Evolutionary conservation across 2,797 vertebrate species (phyloP).

Genomic region (Eospalax fontanierii): DNA sequence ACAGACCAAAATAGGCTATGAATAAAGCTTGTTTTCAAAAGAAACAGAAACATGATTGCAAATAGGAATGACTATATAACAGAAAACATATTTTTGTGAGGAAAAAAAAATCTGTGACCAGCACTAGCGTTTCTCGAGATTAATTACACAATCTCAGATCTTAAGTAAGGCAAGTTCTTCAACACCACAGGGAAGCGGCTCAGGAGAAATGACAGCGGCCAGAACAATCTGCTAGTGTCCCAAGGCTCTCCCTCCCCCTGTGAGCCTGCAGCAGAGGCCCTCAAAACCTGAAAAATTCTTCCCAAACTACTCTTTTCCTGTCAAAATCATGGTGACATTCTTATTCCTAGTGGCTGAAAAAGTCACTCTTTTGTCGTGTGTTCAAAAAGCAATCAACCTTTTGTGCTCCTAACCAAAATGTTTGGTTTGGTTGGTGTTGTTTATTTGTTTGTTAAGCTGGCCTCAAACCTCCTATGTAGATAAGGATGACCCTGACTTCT

Average conservation of each 20-base stretch:
- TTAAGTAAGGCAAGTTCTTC: constrained; percentile 48
- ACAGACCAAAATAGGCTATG: too few species aligned
- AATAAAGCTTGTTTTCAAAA: constrained; percentile 68
- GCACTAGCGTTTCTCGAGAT: neutral
- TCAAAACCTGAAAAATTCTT: neutral
- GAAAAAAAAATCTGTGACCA: neutral
- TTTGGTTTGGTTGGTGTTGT: neutral
- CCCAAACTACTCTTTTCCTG: constrained; percentile 1
- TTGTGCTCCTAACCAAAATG: neutral
- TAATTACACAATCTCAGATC: neutral
- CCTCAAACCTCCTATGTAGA: neutral
- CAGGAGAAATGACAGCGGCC: constrained; percentile 1
- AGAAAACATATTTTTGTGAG: neutral
- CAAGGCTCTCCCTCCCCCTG: neutral
- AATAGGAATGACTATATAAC: neutral
- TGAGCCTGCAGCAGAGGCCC: neutral
- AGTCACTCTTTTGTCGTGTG: neutral
- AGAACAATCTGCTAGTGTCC: neutral
- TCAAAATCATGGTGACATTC: neutral
- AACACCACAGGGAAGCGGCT: constrained; percentile 42
- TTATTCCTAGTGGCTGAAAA: constrained; percentile 7
- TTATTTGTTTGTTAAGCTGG: neutral
- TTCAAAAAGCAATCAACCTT: neutral
- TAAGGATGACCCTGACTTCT: neutral
- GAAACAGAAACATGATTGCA: constrained; percentile 51